Conservation (phyloP, 2,888 invertebrate genomes). For the Hipparchia sbordonii region DNA sequence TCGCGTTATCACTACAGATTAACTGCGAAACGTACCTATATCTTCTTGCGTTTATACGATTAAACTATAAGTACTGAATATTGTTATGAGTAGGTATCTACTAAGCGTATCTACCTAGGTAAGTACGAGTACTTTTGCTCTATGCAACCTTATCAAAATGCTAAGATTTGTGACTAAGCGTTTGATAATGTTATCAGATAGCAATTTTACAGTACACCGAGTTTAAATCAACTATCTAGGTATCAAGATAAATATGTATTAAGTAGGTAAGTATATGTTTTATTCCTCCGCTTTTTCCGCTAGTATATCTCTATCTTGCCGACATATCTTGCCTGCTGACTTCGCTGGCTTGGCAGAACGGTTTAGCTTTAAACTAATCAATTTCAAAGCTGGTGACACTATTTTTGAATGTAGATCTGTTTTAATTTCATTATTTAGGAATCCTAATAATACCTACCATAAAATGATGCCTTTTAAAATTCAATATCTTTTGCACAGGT, state of each 20-base stretch:
- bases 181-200: slow-evolving; percentile 27
- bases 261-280: too few relatives aligned
- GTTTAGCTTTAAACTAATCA: too few relatives aligned
- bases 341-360: too few relatives aligned
- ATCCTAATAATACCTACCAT: too few relatives aligned
- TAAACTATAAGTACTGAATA: background rate
- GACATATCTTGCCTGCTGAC: too few relatives aligned
- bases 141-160: slow-evolving; percentile 28
- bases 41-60: slow-evolving; percentile 4
- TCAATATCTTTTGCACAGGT: background rate
- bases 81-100: background rate
- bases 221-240: background rate
- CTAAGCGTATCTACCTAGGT: background rate
- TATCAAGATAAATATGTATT: too few relatives aligned
- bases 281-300: too few relatives aligned
- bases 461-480: too few relatives aligned
- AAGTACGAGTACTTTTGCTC: background rate
- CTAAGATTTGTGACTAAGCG: slow-evolving; percentile 26
- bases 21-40: slow-evolving; percentile 4
- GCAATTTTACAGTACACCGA: background rate
- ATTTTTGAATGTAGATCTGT: too few relatives aligned
- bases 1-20: slow-evolving; percentile 30
- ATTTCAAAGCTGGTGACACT: too few relatives aligned
- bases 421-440: too few relatives aligned
- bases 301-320: too few relatives aligned